Conservation (phyloP, 2,888 invertebrate species). For the Scaptomyza reducta region DNA sequence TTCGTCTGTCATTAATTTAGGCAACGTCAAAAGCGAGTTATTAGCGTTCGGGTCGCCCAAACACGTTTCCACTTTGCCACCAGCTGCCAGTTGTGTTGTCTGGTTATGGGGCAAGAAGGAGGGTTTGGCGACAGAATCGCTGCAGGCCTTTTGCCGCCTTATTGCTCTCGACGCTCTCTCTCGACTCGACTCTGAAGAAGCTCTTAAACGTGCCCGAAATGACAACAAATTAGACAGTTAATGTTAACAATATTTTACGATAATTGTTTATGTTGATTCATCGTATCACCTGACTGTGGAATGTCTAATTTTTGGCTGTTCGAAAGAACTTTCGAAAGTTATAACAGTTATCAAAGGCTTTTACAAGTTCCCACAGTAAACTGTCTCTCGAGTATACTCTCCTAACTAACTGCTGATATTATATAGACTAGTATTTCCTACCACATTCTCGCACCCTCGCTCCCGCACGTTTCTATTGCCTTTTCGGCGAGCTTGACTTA, state of each 20-base stretch:
- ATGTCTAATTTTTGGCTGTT: slow-evolving; percentile 12
- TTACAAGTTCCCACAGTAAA: slow-evolving; percentile 6
- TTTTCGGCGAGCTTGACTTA: slow-evolving; percentile 15
- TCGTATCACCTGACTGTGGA: slow-evolving; percentile 17
- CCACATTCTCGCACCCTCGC: background rate
- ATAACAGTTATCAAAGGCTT: slow-evolving; percentile 9
- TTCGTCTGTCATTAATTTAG: slow-evolving; percentile 73
- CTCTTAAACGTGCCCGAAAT: slow-evolving; percentile 57
- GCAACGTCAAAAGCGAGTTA: slow-evolving; percentile 70
- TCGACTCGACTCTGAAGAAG: slow-evolving; percentile 59
- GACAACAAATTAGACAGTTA: slow-evolving; percentile 79
- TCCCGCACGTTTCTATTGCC: background rate
- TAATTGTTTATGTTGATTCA: slow-evolving; percentile 66
- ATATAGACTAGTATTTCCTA: background rate
- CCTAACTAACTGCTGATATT: background rate
- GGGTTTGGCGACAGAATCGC: slow-evolving; percentile 46
- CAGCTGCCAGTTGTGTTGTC: slow-evolving; percentile 19
- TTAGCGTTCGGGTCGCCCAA: slow-evolving; percentile 72
- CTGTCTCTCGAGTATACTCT: background rate
- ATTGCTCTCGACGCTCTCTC: slow-evolving; percentile 30
- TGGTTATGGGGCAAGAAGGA: background rate
- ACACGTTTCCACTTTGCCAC: slow-evolving; percentile 59
- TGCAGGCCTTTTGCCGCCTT: slow-evolving; percentile 63
- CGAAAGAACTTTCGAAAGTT: slow-evolving; percentile 13
- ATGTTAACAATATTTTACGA: slow-evolving; percentile 77